Evolutionary conservation across 1,140 invertebrate genomes (phyloP).

Genomic region (Melipona quadrifasciata): DNA sequence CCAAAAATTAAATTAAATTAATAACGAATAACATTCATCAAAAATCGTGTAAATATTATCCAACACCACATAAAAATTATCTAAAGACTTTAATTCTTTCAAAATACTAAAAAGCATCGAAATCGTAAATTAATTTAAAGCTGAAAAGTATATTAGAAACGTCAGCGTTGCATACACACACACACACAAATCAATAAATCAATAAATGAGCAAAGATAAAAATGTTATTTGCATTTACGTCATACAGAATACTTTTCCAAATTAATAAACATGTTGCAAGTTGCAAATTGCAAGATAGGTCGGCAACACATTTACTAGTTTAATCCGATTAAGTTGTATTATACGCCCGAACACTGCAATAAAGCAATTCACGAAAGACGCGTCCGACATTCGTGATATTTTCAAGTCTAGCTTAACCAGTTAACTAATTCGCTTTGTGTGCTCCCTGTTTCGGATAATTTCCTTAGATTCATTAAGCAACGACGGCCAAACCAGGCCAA

Average conservation of each 20-base stretch:
- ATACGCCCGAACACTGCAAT: neutral
- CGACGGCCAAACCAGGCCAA: too few relatives aligned
- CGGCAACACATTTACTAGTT: neutral
- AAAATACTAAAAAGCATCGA: neutral
- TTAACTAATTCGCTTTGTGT: neutral
- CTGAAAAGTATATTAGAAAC: neutral
- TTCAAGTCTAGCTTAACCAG: neutral
- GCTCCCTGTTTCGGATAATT: neutral
- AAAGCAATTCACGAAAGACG: neutral
- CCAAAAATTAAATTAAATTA: too few relatives aligned
- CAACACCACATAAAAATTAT: too few relatives aligned
- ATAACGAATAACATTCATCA: too few relatives aligned
- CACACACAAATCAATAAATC: neutral
- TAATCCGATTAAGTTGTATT: conserved; percentile 6
- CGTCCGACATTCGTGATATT: neutral
- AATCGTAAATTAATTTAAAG: neutral
- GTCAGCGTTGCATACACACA: neutral
- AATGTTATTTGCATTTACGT: neutral
- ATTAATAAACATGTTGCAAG: neutral
- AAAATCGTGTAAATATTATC: too few relatives aligned
- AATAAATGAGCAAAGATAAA: neutral
- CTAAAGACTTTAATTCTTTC: neutral
- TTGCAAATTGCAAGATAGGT: neutral
- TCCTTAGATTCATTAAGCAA: neutral
- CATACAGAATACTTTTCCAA: neutral